Conservation (phyloP, 2,113 vertebrate genomes). For the Psilopogon haemacephalus region DNA sequence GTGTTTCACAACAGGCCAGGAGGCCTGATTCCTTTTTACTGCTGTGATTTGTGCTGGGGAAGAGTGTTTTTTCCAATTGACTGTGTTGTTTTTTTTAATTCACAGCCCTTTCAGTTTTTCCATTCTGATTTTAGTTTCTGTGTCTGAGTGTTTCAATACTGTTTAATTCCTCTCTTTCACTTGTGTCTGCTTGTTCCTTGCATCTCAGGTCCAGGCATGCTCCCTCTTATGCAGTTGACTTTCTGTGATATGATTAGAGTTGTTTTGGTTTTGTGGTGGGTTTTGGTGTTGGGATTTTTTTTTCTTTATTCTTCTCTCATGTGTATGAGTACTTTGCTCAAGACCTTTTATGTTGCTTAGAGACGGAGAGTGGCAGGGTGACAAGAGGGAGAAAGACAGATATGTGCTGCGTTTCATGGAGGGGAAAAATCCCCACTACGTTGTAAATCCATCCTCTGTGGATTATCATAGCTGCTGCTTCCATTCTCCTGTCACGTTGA, state of each 20-base stretch:
- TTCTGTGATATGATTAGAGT: neutral
- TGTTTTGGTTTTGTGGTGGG: neutral
- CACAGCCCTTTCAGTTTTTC: neutral
- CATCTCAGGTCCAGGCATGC: neutral
- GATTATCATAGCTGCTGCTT: neutral
- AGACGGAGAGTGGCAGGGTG: neutral
- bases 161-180: neutral
- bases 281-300: neutral
- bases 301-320: neutral
- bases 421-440: neutral
- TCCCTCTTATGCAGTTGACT: constrained; percentile 40
- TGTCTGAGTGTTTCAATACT: constrained; percentile 1
- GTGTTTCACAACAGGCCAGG: neutral
- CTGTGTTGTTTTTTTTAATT: neutral
- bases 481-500: neutral
- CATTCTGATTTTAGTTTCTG: constrained; percentile 15
- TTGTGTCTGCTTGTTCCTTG: neutral
- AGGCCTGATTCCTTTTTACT: neutral
- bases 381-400: neutral
- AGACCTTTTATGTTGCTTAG: neutral
- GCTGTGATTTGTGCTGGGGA: constrained; percentile 3
- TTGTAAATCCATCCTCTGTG: neutral
- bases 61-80: neutral
- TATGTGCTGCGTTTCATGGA: neutral
- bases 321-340: neutral